phyloP scores from a whole-genome alignment of 2,888 invertebrate species.

The Lymantria monacha region DNA sequence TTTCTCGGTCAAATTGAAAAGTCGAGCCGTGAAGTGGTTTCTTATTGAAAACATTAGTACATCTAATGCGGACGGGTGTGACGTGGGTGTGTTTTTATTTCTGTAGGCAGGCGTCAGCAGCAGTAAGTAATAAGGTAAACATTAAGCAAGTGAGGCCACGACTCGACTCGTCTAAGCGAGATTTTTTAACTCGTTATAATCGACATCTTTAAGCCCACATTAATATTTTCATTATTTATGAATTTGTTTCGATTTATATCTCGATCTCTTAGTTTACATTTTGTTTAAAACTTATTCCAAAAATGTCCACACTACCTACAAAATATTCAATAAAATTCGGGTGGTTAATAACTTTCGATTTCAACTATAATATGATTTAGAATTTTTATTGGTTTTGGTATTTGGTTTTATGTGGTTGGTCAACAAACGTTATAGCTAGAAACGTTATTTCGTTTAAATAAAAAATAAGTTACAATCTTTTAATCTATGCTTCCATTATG shows the following conservation, averaged over 20 bases:
- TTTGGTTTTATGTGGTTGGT: no score
- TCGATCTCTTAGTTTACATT: constrained; percentile 4
- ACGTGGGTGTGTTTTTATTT: constrained; percentile 68
- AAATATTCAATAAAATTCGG: no score
- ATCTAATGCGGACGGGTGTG: constrained; percentile 44
- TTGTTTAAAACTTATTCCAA: not conserved
- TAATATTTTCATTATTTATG: not conserved
- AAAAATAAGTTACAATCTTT: no score
- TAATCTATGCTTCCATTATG: no score
- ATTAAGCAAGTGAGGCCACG: constrained; percentile 64
- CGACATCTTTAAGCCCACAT: constrained; percentile 5
- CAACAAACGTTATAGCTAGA: no score
- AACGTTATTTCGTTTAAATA: no score
- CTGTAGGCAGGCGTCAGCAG: constrained; percentile 59
- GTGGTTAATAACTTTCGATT: no score
- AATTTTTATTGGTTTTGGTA: no score
- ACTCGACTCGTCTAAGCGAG: constrained; percentile 32
- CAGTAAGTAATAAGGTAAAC: constrained; percentile 75
- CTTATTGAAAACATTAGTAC: constrained; percentile 37
- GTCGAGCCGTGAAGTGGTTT: constrained; percentile 31
- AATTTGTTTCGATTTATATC: not conserved
- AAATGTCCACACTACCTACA: no score
- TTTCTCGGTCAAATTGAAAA: constrained; percentile 51
- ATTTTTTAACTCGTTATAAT: constrained; percentile 21
- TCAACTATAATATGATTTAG: no score